Evolutionary conservation across 2,797 vertebrate genomes (phyloP).

Genomic region (Helarctos malayanus): DNA sequence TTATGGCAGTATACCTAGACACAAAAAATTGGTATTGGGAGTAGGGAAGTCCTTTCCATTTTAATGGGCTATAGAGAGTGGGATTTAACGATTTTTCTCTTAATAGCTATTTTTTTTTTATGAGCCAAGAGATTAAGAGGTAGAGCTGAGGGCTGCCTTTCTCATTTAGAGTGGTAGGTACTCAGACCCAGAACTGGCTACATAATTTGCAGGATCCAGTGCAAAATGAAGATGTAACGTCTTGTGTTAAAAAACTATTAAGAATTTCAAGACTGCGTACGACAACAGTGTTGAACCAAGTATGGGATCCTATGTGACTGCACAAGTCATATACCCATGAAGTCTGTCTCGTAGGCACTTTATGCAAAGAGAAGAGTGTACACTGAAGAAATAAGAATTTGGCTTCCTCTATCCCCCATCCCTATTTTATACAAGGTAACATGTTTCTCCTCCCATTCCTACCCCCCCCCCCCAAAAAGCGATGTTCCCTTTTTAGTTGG

Average conservation of each 20-base stretch:
- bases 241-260: constrained; percentile 44
- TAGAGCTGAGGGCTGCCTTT: neutral
- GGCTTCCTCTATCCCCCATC: neutral
- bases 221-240: constrained; percentile 27
- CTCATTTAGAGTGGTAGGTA: neutral
- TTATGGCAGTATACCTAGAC: neutral
- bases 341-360: neutral
- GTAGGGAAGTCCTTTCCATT: neutral
- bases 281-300: neutral
- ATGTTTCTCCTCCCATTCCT: neutral
- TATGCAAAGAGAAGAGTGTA: neutral
- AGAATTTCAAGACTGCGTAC: neutral
- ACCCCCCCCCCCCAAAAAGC: neutral
- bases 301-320: neutral
- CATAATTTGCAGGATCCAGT: neutral
- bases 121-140: neutral
- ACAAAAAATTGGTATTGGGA: neutral
- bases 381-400: constrained; percentile 1
- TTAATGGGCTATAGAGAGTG: neutral
- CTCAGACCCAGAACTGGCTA: neutral
- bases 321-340: neutral
- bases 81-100: neutral
- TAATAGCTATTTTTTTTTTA: neutral
- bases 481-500: neutral
- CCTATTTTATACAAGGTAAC: neutral